These are phyloP conservation scores for Hydrophis major DNA, from an alignment of 2,797 vertebrate genomes.

Conservation along the genomic window DNA sequence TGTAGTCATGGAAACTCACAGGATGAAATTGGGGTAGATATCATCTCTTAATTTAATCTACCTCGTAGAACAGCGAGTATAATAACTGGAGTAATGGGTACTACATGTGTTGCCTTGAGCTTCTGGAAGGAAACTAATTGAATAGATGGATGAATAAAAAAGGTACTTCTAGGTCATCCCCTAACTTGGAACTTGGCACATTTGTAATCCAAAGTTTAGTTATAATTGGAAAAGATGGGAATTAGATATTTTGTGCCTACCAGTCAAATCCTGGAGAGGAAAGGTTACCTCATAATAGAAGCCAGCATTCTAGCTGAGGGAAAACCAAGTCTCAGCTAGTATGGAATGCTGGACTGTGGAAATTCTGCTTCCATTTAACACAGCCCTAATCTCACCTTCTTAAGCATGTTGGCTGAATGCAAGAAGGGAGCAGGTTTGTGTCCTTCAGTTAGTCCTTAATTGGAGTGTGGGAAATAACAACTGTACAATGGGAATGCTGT, in stretches of 20 bases:
- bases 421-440: not conserved
- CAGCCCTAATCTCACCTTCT: not conserved
- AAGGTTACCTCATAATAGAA: slow-evolving; percentile 30
- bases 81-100: not conserved
- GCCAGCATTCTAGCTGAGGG: slow-evolving; percentile 9
- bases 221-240: not conserved
- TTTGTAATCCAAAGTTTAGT: not conserved
- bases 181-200: not conserved
- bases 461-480: not conserved
- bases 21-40: not conserved
- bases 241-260: not conserved
- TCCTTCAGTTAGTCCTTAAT: not conserved
- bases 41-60: not conserved
- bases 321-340: not conserved
- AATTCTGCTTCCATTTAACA: slow-evolving; percentile 5
- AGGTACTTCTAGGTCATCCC: not conserved
- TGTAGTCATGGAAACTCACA: not conserved
- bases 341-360: not conserved
- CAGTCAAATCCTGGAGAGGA: not conserved
- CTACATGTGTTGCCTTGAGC: not conserved
- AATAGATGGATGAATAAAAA: not conserved
- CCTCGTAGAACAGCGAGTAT: not conserved
- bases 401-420: not conserved
- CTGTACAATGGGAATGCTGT: not conserved
- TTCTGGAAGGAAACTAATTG: not conserved